These are phyloP conservation scores for Silurus glanis DNA, from an alignment of 2,113 vertebrate species.

Conservation along the genomic window DNA sequence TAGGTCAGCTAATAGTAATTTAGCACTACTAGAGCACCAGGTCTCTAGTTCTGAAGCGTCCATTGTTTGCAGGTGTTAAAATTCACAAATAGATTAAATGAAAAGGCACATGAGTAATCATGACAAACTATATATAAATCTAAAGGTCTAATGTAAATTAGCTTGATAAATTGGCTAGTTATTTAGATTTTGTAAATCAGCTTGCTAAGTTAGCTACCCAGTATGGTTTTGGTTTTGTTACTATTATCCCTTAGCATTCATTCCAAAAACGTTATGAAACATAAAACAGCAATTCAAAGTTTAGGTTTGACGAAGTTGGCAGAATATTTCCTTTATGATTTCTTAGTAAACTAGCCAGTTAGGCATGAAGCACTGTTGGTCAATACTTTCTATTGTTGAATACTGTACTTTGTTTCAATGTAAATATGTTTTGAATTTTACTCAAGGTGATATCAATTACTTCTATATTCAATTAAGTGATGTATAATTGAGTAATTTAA, in stretches of 20 bases:
- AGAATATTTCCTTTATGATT: neutral
- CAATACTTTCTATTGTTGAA: neutral
- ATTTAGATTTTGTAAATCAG: neutral
- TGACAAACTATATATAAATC: too few species aligned
- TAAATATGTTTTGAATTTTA: neutral
- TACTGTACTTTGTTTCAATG: neutral
- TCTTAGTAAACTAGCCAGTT: neutral
- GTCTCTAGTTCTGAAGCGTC: too few species aligned
- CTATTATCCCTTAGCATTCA: neutral
- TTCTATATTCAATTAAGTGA: neutral
- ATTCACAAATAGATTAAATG: too few species aligned
- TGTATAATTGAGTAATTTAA: too few species aligned
- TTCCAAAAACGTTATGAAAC: neutral
- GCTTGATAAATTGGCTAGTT: neutral
- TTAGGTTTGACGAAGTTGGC: neutral
- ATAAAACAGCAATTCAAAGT: neutral
- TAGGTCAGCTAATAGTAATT: neutral
- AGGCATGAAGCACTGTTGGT: neutral
- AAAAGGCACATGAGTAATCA: too few species aligned
- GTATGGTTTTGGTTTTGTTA: neutral
- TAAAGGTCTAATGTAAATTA: too few species aligned
- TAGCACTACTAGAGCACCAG: neutral
- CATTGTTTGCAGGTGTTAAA: too few species aligned
- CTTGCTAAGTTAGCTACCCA: neutral
- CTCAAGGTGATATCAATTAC: neutral